Evolutionary conservation across 1,140 invertebrate genomes (phyloP).

Genomic region (Drosophila sechellia): DNA sequence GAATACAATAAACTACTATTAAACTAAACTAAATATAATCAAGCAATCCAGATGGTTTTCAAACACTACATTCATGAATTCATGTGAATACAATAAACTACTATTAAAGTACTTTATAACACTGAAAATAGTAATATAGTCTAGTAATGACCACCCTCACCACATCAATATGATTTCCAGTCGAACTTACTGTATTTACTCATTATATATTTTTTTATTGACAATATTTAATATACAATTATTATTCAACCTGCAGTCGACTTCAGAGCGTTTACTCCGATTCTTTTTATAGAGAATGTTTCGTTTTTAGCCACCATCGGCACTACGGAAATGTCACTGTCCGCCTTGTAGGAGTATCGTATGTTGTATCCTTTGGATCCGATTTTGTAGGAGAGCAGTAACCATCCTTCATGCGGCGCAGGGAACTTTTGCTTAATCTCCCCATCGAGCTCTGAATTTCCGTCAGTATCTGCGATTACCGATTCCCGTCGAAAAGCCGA

Average conservation of each 20-base stretch:
- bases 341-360: slow-evolving; percentile 1
- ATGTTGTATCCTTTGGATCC: slow-evolving; percentile 17
- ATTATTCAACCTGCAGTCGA: slow-evolving; percentile 24
- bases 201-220: background rate
- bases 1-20: too few relatives aligned
- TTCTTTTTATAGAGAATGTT: background rate
- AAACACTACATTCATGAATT: too few relatives aligned
- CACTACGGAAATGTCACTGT: background rate
- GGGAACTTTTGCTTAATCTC: slow-evolving; percentile 12
- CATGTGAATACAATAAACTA: too few relatives aligned
- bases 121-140: too few relatives aligned
- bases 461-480: slow-evolving; percentile 5
- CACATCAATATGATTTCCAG: too few relatives aligned
- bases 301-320: background rate
- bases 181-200: too few relatives aligned
- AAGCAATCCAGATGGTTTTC: too few relatives aligned
- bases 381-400: slow-evolving; percentile 4
- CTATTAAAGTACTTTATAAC: too few relatives aligned
- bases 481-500: slow-evolving; percentile 12
- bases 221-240: too few relatives aligned
- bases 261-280: slow-evolving; percentile 14
- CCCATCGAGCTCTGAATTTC: slow-evolving; percentile 9
- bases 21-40: too few relatives aligned
- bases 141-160: too few relatives aligned
- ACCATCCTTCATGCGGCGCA: background rate